Evolutionary conservation across 2,888 invertebrate species (phyloP).

Genomic region (Scaptodrosophila latifasciaeformis): DNA sequence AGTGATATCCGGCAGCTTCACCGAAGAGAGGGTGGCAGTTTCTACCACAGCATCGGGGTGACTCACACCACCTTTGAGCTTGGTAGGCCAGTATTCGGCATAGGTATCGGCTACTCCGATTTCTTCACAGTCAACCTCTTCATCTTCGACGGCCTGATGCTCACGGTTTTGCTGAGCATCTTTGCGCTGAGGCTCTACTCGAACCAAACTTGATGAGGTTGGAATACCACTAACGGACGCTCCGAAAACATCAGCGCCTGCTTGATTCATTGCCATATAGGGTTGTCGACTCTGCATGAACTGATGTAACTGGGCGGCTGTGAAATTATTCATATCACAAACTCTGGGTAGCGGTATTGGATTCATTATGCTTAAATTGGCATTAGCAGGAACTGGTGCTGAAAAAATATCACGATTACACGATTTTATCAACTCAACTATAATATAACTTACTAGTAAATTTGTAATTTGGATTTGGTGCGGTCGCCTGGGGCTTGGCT

Average conservation of each 20-base stretch:
- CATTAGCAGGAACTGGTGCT: too few species aligned
- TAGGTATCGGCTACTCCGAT: conserved; percentile 99
- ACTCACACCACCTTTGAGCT: conserved; percentile 92
- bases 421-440: too few species aligned
- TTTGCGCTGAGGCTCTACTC: not conserved
- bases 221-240: not conserved
- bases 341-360: too few species aligned
- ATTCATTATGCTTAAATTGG: too few species aligned
- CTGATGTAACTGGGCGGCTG: conserved; percentile 11
- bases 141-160: conserved; percentile 76
- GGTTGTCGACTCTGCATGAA: conserved; percentile 9
- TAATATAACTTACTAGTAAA: not conserved
- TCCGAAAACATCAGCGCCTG: not conserved
- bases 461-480: too few species aligned
- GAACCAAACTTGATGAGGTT: not conserved
- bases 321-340: not conserved
- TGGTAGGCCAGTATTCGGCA: conserved; percentile 97
- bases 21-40: conserved; percentile 96
- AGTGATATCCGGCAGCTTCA: conserved; percentile 94
- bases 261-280: not conserved
- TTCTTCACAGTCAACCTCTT: conserved; percentile 94
- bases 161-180: not conserved
- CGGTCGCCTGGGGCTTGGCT: too few species aligned
- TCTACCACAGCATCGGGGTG: conserved; percentile 99
- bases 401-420: too few species aligned